Evolutionary conservation across 2,888 invertebrate genomes (phyloP).

Genomic region (Trachelus iudaicus): DNA sequence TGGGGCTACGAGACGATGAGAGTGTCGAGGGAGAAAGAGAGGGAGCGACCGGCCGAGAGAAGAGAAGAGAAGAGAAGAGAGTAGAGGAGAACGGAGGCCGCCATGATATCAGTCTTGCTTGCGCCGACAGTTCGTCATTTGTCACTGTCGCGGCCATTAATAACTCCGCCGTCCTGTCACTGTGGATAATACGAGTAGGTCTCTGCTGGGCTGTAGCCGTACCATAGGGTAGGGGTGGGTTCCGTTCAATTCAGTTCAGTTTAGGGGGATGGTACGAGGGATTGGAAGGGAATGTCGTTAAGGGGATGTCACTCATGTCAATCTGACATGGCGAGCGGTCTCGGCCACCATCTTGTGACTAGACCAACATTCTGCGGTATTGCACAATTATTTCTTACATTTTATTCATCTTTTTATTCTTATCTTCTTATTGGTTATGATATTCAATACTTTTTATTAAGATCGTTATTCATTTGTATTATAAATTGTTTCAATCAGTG

Average conservation of each 20-base stretch:
- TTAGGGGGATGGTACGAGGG: conserved; percentile 59
- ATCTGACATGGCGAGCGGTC: conserved; percentile 56
- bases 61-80: conserved; percentile 7
- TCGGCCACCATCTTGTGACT: conserved; percentile 47
- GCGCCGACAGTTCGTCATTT: conserved; percentile 67
- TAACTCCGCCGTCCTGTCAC: conserved; percentile 66
- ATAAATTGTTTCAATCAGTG: not conserved
- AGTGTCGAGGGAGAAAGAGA: conserved; percentile 39
- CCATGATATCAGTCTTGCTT: conserved; percentile 67
- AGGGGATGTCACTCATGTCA: conserved; percentile 64
- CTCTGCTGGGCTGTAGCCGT: conserved; percentile 38
- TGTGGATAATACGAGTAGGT: conserved; percentile 66
- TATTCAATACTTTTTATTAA: not conserved
- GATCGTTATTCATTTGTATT: not conserved
- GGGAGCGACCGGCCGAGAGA: conserved; percentile 16
- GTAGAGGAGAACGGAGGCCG: conserved; percentile 52
- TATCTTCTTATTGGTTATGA: not conserved
- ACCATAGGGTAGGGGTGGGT: conserved; percentile 54
- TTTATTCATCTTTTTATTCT: not conserved
- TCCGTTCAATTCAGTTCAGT: conserved; percentile 63
- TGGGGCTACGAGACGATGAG: conserved; percentile 20
- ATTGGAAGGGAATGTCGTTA: conserved; percentile 62
- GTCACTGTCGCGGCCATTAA: conserved; percentile 66
- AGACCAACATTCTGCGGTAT: not conserved
- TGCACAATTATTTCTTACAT: not conserved